Evolutionary conservation across 2,113 vertebrate species (phyloP), one percentile per base, ranked within the genome.

Genomic region (Perca schrenkii): DNA sequence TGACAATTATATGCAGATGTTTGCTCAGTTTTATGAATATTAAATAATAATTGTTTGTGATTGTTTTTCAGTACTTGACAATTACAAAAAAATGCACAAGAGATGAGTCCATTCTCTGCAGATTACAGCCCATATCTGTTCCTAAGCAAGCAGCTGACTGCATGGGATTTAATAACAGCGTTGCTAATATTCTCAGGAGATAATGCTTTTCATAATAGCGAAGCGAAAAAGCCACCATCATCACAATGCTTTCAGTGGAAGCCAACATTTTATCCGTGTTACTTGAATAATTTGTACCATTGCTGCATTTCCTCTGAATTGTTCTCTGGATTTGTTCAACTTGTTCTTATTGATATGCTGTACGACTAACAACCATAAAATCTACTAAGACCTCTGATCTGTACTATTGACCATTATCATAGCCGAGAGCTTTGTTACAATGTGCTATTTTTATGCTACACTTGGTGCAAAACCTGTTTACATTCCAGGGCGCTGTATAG

Each of bases 381-480:
- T 92, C 80, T 87, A 83, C 89, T 43, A 83, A 89, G 93, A 94
- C 91, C 93, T 94, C 91, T 92, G 92, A 93, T 93, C 92, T 92
- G 85, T 89, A 74, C 91, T 93, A 94, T 95, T 94, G 93, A 94
- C 92, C 92, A 93, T 90, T 90, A 93, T 92, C 89, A 93, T 93
- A 85, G 89, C 94, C 92, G 84, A 85, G 86, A 93, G 92, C 86
- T 92, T 93, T 91, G 64, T 90, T 89, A 85, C 85, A 83, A 74
- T 85, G 90, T 87, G 86, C 84, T 89, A 92, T 92, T 90, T 92
- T 92, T 90, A 91, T 89, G 90, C 92, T 92, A 88, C 92, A 90
- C 79, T 91, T 89, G 85, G 88, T 92, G 83, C 91, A 90, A 89
- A 93, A 91, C 90, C 90, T 94, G 93, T 93, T 93, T 94, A 94